Evolutionary conservation across 2,113 vertebrate genomes (phyloP).

Genomic region (Trogon melanurus): DNA sequence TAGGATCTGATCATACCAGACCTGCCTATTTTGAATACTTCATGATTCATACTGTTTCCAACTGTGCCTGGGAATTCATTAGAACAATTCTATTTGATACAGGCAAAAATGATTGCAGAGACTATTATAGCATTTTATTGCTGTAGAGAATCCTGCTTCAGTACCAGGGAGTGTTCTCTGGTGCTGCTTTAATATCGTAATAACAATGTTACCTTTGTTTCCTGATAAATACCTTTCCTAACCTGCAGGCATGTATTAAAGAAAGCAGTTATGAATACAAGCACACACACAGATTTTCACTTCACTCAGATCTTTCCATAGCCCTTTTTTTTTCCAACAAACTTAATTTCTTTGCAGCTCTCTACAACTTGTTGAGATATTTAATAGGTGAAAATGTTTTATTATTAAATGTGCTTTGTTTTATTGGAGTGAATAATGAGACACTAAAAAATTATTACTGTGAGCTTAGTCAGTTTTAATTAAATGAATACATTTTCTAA

Average conservation of each 20-base stretch:
- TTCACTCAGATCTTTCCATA: neutral
- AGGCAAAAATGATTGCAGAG: neutral
- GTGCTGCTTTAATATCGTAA: neutral
- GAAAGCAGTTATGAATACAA: neutral
- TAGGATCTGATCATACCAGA: neutral
- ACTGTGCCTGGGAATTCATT: neutral
- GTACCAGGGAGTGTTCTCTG: neutral
- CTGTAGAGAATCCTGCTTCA: neutral
- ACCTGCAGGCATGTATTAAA: neutral
- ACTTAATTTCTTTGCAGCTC: neutral
- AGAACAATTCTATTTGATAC: neutral
- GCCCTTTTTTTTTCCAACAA: neutral
- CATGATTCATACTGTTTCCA: neutral
- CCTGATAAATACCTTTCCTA: neutral
- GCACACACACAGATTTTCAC: neutral
- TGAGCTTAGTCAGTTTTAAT: neutral
- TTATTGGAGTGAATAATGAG: slow-evolving; percentile 19
- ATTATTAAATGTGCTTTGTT: neutral
- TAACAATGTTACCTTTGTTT: neutral
- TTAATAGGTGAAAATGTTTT: neutral
- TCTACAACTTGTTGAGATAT: neutral
- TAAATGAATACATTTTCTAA: slow-evolving; percentile 16
- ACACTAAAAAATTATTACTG: neutral
- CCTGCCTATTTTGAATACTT: neutral
- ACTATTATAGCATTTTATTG: neutral